phyloP scores from a whole-genome alignment of 2,113 vertebrate species.

The Microtus oregoni region DNA sequence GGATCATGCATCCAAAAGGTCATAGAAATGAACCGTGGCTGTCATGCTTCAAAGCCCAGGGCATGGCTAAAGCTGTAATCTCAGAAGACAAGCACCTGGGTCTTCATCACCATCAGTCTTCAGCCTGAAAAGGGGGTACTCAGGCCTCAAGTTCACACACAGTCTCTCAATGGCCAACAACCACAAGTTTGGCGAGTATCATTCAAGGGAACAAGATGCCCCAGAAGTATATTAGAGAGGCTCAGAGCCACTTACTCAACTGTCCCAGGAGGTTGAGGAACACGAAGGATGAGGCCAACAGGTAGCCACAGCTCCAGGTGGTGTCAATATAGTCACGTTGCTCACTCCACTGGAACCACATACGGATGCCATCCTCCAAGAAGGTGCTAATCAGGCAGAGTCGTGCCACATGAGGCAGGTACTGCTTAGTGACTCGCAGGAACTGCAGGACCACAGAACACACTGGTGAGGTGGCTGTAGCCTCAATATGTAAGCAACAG shows the following conservation, averaged over 20 bases:
- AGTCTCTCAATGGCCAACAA: not conserved
- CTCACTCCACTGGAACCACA: constrained; percentile 99
- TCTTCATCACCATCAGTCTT: not conserved
- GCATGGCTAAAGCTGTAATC: not conserved
- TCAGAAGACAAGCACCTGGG: not conserved
- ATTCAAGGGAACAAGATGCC: not conserved
- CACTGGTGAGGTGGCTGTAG: not conserved
- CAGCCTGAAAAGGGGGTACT: not conserved
- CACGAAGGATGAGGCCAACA: constrained; percentile 95
- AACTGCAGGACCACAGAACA: constrained; percentile 87
- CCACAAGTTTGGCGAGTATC: not conserved
- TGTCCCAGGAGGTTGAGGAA: constrained; percentile 96
- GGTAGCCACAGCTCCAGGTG: constrained; percentile 97
- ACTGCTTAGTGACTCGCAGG: constrained; percentile 97
- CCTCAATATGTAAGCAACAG: no score
- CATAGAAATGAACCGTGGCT: not conserved
- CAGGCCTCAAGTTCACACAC: not conserved
- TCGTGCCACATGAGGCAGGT: constrained; percentile 96
- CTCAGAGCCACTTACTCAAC: constrained; percentile 90
- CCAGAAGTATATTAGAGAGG: no score
- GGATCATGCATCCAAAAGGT: not conserved
- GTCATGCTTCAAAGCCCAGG: not conserved
- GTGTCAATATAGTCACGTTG: constrained; percentile 97
- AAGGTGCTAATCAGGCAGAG: constrained; percentile 99
- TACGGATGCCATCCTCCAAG: constrained; percentile 98